Evolutionary conservation across 1,140 invertebrate genomes (phyloP).

Genomic region (Leptinotarsa texana): DNA sequence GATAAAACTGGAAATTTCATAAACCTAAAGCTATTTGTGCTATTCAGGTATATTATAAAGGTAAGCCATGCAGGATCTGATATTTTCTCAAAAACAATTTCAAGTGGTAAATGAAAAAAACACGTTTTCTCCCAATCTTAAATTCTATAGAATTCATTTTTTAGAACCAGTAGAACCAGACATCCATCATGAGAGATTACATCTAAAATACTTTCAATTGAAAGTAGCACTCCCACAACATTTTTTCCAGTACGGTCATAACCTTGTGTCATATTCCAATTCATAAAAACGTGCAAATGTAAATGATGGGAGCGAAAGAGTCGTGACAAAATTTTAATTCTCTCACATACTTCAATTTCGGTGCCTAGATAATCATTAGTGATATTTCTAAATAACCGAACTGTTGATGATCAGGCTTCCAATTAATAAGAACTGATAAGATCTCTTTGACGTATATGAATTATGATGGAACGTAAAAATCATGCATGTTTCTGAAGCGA

Average conservation of each 20-base stretch:
- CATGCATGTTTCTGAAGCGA: slow-evolving; percentile 2
- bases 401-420: neutral
- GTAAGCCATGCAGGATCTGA: too few relatives aligned
- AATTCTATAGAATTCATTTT: too few relatives aligned
- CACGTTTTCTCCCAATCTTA: too few relatives aligned
- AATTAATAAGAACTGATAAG: slow-evolving; percentile 12
- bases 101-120: too few relatives aligned
- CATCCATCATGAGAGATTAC: neutral
- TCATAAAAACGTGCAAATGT: neutral
- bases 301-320: slow-evolving; percentile 2
- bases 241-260: neutral
- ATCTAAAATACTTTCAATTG: neutral
- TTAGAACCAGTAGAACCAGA: too few relatives aligned
- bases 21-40: too few relatives aligned
- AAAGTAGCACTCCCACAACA: neutral
- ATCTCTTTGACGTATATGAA: slow-evolving; percentile 9
- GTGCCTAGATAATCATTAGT: neutral
- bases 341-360: neutral
- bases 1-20: too few relatives aligned
- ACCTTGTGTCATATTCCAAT: neutral
- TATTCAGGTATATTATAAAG: too few relatives aligned
- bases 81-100: too few relatives aligned
- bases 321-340: neutral
- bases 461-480: slow-evolving; percentile 13
- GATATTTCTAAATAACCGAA: neutral